Evolutionary conservation across 1,140 invertebrate genomes (phyloP).

Genomic region (Aphelinus certus): DNA sequence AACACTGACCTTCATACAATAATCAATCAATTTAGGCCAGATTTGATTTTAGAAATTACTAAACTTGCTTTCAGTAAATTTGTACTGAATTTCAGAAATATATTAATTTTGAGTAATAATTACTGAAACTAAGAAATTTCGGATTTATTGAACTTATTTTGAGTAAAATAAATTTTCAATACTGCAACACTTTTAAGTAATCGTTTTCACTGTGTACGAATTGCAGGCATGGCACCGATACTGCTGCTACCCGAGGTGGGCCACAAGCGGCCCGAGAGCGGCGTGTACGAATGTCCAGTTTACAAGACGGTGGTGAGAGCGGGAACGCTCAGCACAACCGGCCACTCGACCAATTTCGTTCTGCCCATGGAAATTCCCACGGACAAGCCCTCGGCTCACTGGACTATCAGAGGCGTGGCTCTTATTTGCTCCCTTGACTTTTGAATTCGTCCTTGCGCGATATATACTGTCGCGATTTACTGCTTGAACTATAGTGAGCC

Average conservation of each 20-base stretch:
- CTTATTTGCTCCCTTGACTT: constrained; percentile 80
- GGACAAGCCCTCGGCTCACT: constrained; percentile 71
- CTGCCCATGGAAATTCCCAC: constrained; percentile 75
- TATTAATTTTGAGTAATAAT: too few relatives aligned
- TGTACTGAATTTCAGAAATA: too few relatives aligned
- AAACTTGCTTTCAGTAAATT: too few relatives aligned
- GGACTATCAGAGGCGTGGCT: constrained; percentile 83
- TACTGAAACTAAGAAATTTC: too few relatives aligned
- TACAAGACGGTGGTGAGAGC: constrained; percentile 79
- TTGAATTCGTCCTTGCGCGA: constrained; percentile 48
- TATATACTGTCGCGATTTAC: too few relatives aligned
- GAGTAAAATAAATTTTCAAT: too few relatives aligned
- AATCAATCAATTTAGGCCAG: too few relatives aligned
- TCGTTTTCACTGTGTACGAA: background rate
- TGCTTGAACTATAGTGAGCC: too few relatives aligned
- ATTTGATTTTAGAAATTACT: too few relatives aligned
- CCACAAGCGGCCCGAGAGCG: constrained; percentile 57
- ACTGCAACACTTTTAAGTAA: too few relatives aligned
- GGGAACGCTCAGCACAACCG: constrained; percentile 79
- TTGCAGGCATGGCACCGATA: constrained; percentile 72
- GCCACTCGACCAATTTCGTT: constrained; percentile 85
- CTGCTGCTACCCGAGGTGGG: constrained; percentile 71
- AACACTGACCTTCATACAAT: too few relatives aligned
- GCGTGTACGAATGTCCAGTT: constrained; percentile 76
- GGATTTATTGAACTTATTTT: too few relatives aligned